phyloP scores from a whole-genome alignment of 2,888 invertebrate species.

The Esperia sulphurella region DNA sequence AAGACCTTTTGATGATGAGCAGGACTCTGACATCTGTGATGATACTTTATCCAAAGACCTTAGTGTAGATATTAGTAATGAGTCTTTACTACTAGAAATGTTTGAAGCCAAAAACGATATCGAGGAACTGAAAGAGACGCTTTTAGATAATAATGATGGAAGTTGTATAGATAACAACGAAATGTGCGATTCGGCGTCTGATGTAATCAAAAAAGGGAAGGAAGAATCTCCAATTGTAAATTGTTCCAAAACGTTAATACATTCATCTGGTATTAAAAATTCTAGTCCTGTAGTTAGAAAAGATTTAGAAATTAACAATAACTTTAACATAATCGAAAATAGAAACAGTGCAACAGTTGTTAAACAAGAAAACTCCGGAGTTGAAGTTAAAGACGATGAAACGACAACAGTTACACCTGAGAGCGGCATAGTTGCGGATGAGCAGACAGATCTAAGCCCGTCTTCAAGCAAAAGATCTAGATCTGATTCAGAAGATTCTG shows the following conservation, averaged over 20 bases:
- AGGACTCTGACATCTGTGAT: background rate
- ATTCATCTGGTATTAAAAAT: background rate
- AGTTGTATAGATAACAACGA: background rate
- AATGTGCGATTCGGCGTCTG: too few relatives aligned
- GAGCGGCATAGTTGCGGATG: background rate
- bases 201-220: background rate
- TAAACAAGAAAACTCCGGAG: background rate
- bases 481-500: constrained; percentile 9
- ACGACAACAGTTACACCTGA: background rate
- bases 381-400: background rate
- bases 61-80: background rate
- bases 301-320: constrained; percentile 2
- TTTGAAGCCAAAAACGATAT: background rate
- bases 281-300: background rate
- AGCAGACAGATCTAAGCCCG: background rate
- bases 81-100: constrained; percentile 1
- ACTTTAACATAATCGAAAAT: background rate
- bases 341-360: background rate
- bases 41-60: background rate
- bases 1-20: background rate
- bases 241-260: too few relatives aligned
- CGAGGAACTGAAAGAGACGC: background rate
- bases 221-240: too few relatives aligned
- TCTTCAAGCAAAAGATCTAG: constrained; percentile 11
- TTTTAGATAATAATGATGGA: background rate